Percentiles rank a stretch among this genome's conserved stretches.
Conservation (phyloP, 2,113 vertebrate genomes). For the Cygnus buccinator region DNA sequence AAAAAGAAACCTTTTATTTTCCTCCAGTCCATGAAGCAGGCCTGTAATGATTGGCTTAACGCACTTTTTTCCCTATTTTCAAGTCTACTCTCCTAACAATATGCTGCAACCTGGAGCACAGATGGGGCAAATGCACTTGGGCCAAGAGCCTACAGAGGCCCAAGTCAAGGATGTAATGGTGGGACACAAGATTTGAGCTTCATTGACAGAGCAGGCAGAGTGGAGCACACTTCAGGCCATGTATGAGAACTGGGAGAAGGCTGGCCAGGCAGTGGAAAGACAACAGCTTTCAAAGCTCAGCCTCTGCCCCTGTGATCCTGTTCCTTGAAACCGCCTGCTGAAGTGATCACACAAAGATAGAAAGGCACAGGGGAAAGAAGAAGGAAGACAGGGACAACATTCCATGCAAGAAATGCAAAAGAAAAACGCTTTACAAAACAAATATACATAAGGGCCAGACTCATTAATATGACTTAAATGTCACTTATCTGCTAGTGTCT, state of each 20-base stretch:
- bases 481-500: background rate
- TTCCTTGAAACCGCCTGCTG: background rate
- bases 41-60: background rate
- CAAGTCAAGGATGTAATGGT: background rate
- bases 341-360: background rate
- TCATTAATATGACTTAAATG: background rate
- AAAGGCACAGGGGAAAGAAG: background rate
- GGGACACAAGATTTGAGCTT: background rate
- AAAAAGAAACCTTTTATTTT: background rate
- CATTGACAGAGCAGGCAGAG: background rate
- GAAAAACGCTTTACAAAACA: background rate
- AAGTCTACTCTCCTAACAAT: background rate
- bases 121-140: background rate
- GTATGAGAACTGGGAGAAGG: background rate
- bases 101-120: background rate
- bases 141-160: background rate
- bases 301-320: background rate
- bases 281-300: background rate
- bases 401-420: background rate
- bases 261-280: background rate
- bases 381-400: rapidly evolving
- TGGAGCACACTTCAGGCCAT: background rate
- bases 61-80: background rate
- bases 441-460: background rate
- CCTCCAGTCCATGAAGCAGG: background rate